Base-by-base conservation (phyloP, 2,113 vertebrate genomes). In the Brachyhypopomus occidentalis region DNA sequence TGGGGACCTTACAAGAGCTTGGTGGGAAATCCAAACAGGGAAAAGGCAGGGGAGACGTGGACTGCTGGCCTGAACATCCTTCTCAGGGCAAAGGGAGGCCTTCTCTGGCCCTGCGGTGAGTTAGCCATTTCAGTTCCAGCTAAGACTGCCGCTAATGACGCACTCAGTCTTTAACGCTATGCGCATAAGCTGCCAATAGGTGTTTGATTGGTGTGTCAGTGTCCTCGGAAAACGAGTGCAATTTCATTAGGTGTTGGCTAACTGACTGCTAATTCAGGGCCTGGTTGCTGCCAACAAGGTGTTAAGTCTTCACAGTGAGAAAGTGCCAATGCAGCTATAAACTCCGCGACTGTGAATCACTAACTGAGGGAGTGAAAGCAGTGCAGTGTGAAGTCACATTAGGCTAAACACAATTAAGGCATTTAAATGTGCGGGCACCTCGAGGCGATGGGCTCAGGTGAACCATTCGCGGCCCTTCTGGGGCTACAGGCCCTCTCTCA, bases 1-100 rank as follows among this genome's bases (percentile, higher is more conserved):
- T 82, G 74, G 58, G 80, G 85, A 88, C 81, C 88, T 84, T 83
- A 88, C 87, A 52, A 82, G 69, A 45, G 77, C 25, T 82, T 45
- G 11, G 80, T 69, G 70, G 71, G 82, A 79, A 89, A 88, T 79
- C 84, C 74, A 85, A 30, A 84, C 82, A 62, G 72, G 77, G 80
- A 84, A 80, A 58, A 71, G 30, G 60, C 16, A 11, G 23, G 2
- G 45, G 11, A 52, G 12, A 11, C 9, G 17, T 17, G 25, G 20
- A 12, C 25, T 30, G 30, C 41, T n/a, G 30, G 62, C 48, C 60
- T 45, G 55, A 23, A 2, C 25, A 48, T 25, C 41, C 38, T 55
- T 23, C 64, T 36, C 2, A 41, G 52, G 52, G 59, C 30, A 70
- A 41, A 70, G 23, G 20, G 45, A 52, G 45, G 38, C 34, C 7